Base-by-base conservation (phyloP, 2,113 vertebrate species). In the Quiscalus mexicanus region DNA sequence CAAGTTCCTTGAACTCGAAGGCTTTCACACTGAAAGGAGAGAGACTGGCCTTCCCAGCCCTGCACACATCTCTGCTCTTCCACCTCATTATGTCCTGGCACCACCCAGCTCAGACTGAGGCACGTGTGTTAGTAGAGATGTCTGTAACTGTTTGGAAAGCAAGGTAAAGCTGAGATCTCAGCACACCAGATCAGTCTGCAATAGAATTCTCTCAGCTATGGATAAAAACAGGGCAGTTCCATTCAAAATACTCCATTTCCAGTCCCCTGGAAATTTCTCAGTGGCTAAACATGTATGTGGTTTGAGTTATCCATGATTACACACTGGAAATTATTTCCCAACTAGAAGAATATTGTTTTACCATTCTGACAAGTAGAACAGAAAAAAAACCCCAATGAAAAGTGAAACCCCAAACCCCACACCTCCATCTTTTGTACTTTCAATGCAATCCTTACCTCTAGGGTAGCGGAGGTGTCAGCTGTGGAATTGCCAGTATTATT, bases 401-500 rank as follows among this genome's bases (percentile, higher is more conserved):
- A 68, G 35, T 28, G n/a, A 58, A 55, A 35, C 2, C 16, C 42
- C 35, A 58, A 68, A 41, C 3, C 35, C 24, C 15, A 41, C 16
- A 63, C 10, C 21, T 75, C 22, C 20, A 18, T 45, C 63, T 62
- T 52, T 25, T 35, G 35, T 13, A 50, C 24, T 70, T 78, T 31
- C 18, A 45, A 15, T 24, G 39, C 27, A 35, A 1, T 33, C 58
- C 96, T 85, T 60, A 99, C 99, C 99, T 99, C 99, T 98, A 99
- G 98, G 87, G 99, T 99, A 98, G 99, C 98, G 95, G 99, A 99
- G 98, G 98, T 98, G 97, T 99, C 99, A 44, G 98, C 98, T 98
- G 98, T 98, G 97, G 99, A 98, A 98, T 99, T 99, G 97, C 98
- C 98, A 95, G 98, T 98, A 98, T 99, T 99, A 99, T 99, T 99